These are phyloP conservation scores for Molorchus minor DNA, from an alignment of 2,888 invertebrate species.

Conservation along the genomic window DNA sequence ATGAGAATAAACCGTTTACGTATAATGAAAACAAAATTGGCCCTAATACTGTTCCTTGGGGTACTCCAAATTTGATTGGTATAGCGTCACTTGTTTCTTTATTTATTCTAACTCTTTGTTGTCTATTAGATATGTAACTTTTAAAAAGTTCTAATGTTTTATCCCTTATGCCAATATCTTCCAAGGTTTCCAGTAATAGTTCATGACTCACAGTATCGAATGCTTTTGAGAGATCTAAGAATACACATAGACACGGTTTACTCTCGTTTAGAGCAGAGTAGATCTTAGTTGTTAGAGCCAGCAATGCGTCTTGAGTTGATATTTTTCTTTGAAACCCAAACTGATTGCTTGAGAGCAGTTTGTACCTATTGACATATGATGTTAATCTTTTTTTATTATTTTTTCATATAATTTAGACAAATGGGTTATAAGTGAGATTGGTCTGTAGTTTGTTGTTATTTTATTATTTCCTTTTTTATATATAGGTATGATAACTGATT, in stretches of 20 bases:
- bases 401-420: constrained; percentile 6
- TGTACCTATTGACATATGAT: background rate
- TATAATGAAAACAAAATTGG: background rate
- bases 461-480: too few relatives aligned
- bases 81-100: background rate
- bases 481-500: too few relatives aligned
- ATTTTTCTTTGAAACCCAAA: background rate
- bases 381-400: background rate
- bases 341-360: background rate
- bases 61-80: background rate
- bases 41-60: constrained; percentile 1
- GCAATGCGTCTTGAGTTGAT: background rate
- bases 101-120: background rate
- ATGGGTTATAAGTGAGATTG: background rate
- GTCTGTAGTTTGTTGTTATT: too few relatives aligned
- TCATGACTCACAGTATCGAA: background rate
- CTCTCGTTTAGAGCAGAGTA: background rate
- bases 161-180: background rate
- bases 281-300: background rate
- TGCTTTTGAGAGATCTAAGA: background rate
- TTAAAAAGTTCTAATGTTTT: background rate
- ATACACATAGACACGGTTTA: background rate
- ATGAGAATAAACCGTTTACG: background rate
- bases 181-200: background rate
- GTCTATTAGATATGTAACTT: constrained; percentile 1